A percentile compares a stretch with the other conserved stretches of the same genome.
Evolutionary conservation across 2,888 invertebrate species (phyloP).

Genomic region (Mimas tiliae): DNA sequence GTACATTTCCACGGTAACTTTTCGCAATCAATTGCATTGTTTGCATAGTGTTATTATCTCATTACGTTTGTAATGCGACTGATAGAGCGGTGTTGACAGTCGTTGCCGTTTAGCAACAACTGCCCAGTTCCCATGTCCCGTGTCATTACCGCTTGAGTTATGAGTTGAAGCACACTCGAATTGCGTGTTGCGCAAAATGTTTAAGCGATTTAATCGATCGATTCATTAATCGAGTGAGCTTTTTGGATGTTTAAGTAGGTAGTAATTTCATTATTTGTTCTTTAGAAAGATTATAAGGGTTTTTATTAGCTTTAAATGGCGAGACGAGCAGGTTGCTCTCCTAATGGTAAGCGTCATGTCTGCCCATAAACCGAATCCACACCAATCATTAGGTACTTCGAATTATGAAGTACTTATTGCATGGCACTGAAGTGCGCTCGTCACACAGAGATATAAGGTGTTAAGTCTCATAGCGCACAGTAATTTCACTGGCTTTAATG

Average conservation of each 20-base stretch:
- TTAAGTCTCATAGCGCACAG: too few relatives aligned
- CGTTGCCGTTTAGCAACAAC: slow-evolving; percentile 19
- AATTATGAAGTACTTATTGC: too few relatives aligned
- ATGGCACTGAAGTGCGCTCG: too few relatives aligned
- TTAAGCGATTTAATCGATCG: slow-evolving; percentile 6
- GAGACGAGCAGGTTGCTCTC: too few relatives aligned
- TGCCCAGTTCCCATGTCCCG: slow-evolving; percentile 7
- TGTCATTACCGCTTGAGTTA: slow-evolving; percentile 16
- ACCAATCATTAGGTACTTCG: too few relatives aligned
- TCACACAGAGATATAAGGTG: too few relatives aligned
- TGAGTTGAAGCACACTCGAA: slow-evolving; percentile 15
- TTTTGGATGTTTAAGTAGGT: background rate
- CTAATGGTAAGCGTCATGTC: too few relatives aligned
- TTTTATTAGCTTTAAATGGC: background rate
- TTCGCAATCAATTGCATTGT: slow-evolving; percentile 17
- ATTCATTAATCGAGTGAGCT: background rate
- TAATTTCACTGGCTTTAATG: too few relatives aligned
- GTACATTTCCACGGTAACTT: slow-evolving; percentile 5
- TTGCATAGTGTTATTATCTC: slow-evolving; percentile 22
- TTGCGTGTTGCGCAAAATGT: slow-evolving; percentile 3
- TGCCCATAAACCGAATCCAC: too few relatives aligned
- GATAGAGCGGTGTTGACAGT: slow-evolving; percentile 22
- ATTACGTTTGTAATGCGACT: slow-evolving; percentile 16
- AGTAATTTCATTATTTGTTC: background rate
- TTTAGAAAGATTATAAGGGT: background rate